Evolutionary conservation across 64 coral and sea anemone species (phyloP), one percentile per base, ranked within the genome.

Genomic region (Actinia equina): DNA sequence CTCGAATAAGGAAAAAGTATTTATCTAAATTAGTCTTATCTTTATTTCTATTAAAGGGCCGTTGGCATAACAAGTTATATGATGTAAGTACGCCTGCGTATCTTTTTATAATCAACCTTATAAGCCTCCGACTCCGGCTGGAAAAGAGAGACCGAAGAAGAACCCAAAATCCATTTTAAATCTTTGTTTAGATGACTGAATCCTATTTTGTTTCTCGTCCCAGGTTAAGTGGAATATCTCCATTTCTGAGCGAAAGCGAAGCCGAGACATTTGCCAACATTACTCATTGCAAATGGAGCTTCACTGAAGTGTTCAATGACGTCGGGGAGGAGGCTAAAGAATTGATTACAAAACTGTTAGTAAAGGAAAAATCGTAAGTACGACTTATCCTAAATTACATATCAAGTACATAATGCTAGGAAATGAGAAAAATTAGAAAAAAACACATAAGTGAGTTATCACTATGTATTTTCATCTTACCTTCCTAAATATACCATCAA

Each of bases 311-410:
- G 27, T 98, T 98, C 84, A 77, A 90, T 85, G 93, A 94, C 60
- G 88, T 98, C 69, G 92, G 92, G 37, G 86, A 92, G 30, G 96
- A 89, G 43, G 93, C 96, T 4, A 98, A 95, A 41, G 96, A 98
- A 17, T 98, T 94, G 57, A 82, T 98, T n/a, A 82, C 51, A 17
- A 89, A 92, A 43, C 59, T 98, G 4, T 87, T 98, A 45, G 84
- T 98, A 5, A 98, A 98, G 77, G 82, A 79, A 23, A 93, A 93
- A n/a, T 92, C 53, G 96, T 98, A 87, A 54, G 63, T 52, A 78
- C 22, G 14, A 78, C 15, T 4, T 44, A 4, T 78, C 7, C 46
- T 49, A 49, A 49, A 49, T 49, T 49, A 49, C 30, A 49, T 49
- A 8, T 49, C 46, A 49, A 8, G 46, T 49, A 49, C 46, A 49